phyloP scores from a whole-genome alignment of 2,888 invertebrate genomes.

The Apomyelois bistriatella region DNA sequence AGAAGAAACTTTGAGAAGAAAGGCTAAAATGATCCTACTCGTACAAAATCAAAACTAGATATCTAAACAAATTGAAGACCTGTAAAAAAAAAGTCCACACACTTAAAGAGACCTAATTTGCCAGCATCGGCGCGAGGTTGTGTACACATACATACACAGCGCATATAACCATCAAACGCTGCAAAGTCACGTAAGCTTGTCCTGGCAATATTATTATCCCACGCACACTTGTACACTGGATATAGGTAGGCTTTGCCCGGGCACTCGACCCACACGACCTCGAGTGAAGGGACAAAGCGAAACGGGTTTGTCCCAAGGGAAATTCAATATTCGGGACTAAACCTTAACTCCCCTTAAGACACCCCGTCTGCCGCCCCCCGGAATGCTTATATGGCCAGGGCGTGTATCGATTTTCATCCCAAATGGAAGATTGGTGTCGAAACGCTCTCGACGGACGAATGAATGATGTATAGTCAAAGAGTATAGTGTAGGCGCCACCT shows the following conservation, averaged over 20 bases:
- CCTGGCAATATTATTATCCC: constrained; percentile 75
- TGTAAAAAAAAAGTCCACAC: constrained; percentile 23
- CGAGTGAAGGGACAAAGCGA: constrained; percentile 78
- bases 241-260: constrained; percentile 55
- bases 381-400: constrained; percentile 81
- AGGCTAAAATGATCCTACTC: no score
- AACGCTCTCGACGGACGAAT: constrained; percentile 75
- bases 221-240: constrained; percentile 45
- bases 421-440: constrained; percentile 81
- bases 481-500: constrained; percentile 62
- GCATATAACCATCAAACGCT: constrained; percentile 67
- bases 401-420: constrained; percentile 80
- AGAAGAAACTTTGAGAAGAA: no score
- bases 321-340: constrained; percentile 82
- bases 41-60: no score
- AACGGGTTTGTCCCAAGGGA: constrained; percentile 81
- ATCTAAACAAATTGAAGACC: no score
- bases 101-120: constrained; percentile 74
- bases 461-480: constrained; percentile 71
- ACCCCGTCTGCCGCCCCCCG: constrained; percentile 75
- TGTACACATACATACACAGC: constrained; percentile 37
- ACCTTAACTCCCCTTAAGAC: constrained; percentile 80
- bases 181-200: constrained; percentile 75
- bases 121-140: constrained; percentile 57
- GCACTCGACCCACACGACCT: constrained; percentile 77